Evolutionary conservation across 2,113 vertebrate species (phyloP), one percentile per base, ranked within the genome.

Genomic region (human): DNA sequence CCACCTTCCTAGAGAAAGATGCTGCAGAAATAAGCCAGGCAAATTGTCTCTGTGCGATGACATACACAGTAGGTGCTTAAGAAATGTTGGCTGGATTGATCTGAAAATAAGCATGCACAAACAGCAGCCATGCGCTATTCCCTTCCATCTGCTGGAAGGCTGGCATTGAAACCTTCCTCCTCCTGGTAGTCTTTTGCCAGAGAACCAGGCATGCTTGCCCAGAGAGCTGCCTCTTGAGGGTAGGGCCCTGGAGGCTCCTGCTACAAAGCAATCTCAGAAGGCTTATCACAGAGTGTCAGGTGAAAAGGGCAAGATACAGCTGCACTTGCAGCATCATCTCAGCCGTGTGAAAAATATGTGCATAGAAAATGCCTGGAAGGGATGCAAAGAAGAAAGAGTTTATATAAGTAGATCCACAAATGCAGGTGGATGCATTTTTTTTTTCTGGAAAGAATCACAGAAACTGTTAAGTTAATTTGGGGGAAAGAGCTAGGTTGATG

Each of bases 281-380:
- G 22, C 57, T 76, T 2, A 9, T 27, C 68, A 1, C 9, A 6
- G 38, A 59, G 52, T 0, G 32, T 50, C 30, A 12, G 2, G 16
- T 22, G n/a, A 14, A 30, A 43, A 45, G 35, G 2, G 2, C 22
- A 1, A 32, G 55, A 40, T 5, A 2, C 18, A 1, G 0, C 2
- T 17, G 27, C 27, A 0, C 43, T 16, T 27, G 2, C 16, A 3
- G 14, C 9, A 25, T 11, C 27, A 22, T 5, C 27, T 52, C 78
- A 10, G 52, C 64, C 1, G 2, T 3, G 30, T 23, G 66, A 43
- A 43, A 22, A 55, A 55, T 8, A 8, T 0, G 6, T 22, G n/a
- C n/a, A 2, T 1, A 76, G 80, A 55, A 75, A 90, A 83, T 18
- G 3, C 79, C 27, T 27, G 0, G 23, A 38, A 55, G 22, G 3